Evolutionary conservation across 2,797 vertebrate species (phyloP).

Genomic region (Hippocampus kuda): DNA sequence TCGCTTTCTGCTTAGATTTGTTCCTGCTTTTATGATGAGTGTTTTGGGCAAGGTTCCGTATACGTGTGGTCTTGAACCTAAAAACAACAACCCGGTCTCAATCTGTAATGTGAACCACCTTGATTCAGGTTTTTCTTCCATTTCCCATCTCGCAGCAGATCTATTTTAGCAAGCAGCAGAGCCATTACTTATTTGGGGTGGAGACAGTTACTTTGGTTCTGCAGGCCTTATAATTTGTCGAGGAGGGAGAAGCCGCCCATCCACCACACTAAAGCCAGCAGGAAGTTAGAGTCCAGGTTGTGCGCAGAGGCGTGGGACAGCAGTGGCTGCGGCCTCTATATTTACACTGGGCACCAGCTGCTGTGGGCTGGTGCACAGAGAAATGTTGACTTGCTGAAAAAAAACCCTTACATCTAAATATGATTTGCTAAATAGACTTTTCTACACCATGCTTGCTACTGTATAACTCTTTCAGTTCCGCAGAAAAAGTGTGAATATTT

Average conservation of each 20-base stretch:
- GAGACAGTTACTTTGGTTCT: constrained; percentile 58
- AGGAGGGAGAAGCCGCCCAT: constrained; percentile 59
- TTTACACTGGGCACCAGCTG: constrained; percentile 64
- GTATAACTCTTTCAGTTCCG: background rate
- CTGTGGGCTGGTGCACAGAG: constrained; percentile 8
- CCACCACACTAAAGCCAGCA: constrained; percentile 67
- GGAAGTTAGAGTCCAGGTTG: constrained; percentile 52
- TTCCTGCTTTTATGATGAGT: too few relatives aligned
- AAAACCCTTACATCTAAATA: background rate
- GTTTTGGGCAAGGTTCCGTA: too few relatives aligned
- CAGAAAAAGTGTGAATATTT: background rate
- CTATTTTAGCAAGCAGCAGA: constrained; percentile 63
- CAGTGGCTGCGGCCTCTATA: constrained; percentile 61
- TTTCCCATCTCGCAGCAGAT: constrained; percentile 38
- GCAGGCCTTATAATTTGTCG: constrained; percentile 69
- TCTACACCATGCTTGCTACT: too few relatives aligned
- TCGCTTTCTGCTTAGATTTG: too few relatives aligned
- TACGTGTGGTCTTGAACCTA: background rate
- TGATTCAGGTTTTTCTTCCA: constrained; percentile 20
- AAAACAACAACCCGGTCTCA: constrained; percentile 3
- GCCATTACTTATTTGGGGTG: constrained; percentile 71
- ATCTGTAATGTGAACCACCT: constrained; percentile 17
- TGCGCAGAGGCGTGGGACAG: constrained; percentile 61
- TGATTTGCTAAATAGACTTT: background rate
- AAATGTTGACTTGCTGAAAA: background rate